These are phyloP conservation scores for Metopia argyrocephala DNA, from an alignment of 2,888 invertebrate genomes.

Conservation along the genomic window DNA sequence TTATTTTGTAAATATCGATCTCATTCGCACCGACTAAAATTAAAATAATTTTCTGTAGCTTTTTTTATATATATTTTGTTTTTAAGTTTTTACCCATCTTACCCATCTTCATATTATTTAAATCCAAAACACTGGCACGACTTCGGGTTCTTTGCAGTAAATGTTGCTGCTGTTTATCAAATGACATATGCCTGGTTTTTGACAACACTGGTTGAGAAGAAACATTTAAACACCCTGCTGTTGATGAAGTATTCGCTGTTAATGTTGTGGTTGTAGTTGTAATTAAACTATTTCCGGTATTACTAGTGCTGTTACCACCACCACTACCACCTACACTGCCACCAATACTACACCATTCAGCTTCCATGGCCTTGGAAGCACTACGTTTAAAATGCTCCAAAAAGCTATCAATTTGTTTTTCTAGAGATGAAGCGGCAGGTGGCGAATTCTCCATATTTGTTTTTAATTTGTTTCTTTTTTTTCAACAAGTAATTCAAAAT, in stretches of 20 bases:
- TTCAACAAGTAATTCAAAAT: constrained; percentile 9
- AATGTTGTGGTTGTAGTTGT: constrained; percentile 7
- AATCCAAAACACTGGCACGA: constrained; percentile 75
- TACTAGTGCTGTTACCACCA: constrained; percentile 66
- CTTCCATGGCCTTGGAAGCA: constrained; percentile 87
- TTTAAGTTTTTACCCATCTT: no score
- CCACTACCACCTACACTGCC: constrained; percentile 18
- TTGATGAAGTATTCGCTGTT: constrained; percentile 43
- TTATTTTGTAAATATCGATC: no score
- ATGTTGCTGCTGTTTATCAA: constrained; percentile 56
- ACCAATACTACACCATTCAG: constrained; percentile 71
- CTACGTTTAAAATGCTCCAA: constrained; percentile 89
- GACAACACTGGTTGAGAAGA: constrained; percentile 12
- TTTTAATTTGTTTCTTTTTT: neutral
- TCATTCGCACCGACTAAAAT: no score
- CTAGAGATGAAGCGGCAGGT: constrained; percentile 83
- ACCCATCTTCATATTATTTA: constrained; percentile 59
- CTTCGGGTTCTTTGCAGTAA: constrained; percentile 72
- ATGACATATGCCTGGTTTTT: constrained; percentile 24
- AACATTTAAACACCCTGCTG: constrained; percentile 37
- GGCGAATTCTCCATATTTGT: constrained; percentile 79
- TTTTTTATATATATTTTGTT: no score
- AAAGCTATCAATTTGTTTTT: constrained; percentile 91
- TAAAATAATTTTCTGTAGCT: no score
- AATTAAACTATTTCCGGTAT: constrained; percentile 56